Conservation (phyloP, 2,888 invertebrate genomes). For the Endotricha flammealis region DNA sequence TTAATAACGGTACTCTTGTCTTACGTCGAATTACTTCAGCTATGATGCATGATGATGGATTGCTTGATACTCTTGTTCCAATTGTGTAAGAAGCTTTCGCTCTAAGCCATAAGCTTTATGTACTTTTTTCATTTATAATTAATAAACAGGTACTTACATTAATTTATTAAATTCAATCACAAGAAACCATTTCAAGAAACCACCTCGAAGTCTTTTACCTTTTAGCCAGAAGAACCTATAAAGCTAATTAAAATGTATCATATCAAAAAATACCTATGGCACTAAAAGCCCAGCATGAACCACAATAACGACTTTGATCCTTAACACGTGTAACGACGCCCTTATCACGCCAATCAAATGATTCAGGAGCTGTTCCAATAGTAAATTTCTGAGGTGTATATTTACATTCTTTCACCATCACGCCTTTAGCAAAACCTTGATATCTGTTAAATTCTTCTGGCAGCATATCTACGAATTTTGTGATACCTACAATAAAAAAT, state of each 20-base stretch:
- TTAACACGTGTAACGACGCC: not conserved
- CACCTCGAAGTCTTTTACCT: not conserved
- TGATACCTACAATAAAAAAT: no score
- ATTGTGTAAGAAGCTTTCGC: no score
- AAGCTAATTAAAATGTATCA: not conserved
- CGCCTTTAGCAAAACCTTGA: not conserved
- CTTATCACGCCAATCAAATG: conserved; percentile 5
- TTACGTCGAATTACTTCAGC: no score
- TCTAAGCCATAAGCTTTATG: not conserved
- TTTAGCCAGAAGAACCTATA: not conserved
- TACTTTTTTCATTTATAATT: not conserved
- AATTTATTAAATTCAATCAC: no score
- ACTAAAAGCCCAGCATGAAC: conserved; percentile 6
- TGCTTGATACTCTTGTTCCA: no score
- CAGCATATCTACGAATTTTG: not conserved
- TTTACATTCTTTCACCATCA: not conserved
- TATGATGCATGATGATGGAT: no score
- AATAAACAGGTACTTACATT: not conserved
- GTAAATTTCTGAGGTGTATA: not conserved
- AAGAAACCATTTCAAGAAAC: no score
- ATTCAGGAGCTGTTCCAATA: not conserved
- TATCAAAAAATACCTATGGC: not conserved
- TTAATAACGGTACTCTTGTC: not conserved
- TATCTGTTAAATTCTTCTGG: conserved; percentile 4
- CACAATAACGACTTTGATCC: not conserved